Evolutionary conservation across 1,140 invertebrate genomes (phyloP).

Genomic region (Anoplolepis gracilipes): DNA sequence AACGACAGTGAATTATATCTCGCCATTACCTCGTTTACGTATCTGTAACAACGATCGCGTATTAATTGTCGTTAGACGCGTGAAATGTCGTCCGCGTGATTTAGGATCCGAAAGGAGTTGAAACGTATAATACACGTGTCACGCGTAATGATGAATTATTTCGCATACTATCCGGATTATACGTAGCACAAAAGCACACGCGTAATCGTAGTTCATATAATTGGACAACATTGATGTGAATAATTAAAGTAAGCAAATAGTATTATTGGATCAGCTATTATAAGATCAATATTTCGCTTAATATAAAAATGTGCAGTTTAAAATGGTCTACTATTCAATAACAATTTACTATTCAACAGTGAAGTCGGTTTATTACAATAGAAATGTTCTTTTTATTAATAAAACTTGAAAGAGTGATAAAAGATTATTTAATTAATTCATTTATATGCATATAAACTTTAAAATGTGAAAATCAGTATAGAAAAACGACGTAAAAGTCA

Average conservation of each 20-base stretch:
- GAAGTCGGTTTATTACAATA: background rate
- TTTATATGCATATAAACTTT: background rate
- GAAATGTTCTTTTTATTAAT: background rate
- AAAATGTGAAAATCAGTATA: background rate
- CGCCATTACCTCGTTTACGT: conserved; percentile 47
- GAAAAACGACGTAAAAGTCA: too few species aligned
- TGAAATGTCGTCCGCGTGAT: conserved; percentile 49
- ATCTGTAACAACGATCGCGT: conserved; percentile 48
- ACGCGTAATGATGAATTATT: conserved; percentile 27
- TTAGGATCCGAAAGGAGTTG: conserved; percentile 1
- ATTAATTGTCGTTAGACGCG: conserved; percentile 48
- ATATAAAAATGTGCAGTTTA: background rate
- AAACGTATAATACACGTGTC: conserved; percentile 5
- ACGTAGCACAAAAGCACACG: background rate
- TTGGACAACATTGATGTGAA: conserved; percentile 10
- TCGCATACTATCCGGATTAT: background rate
- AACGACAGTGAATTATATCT: conserved; percentile 43
- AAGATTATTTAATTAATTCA: background rate
- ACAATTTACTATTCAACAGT: background rate
- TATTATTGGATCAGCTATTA: background rate
- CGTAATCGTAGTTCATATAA: conserved; percentile 7
- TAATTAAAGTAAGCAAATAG: background rate
- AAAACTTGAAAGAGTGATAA: background rate
- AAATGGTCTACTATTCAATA: too few species aligned
- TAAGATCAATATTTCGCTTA: background rate